phyloP scores from a whole-genome alignment of 2,888 invertebrate species.

The Spodoptera exigua region DNA sequence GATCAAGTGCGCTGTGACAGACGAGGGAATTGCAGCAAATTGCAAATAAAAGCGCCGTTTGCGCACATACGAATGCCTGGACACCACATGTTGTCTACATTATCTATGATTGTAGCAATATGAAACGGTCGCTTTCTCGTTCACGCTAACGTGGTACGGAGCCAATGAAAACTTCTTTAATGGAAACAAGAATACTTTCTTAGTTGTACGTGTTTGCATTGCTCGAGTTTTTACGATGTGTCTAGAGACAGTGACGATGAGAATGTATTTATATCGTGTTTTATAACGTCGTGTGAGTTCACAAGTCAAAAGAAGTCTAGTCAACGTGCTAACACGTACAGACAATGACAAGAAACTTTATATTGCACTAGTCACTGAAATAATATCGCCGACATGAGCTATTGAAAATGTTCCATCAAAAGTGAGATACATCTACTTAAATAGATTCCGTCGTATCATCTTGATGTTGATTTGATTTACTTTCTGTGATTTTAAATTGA shows the following conservation, averaged over 20 bases:
- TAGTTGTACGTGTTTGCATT: slow-evolving; percentile 54
- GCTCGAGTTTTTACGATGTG: slow-evolving; percentile 52
- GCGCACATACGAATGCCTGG: slow-evolving; percentile 44
- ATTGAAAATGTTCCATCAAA: neutral
- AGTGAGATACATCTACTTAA: too few relatives aligned
- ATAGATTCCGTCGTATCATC: too few relatives aligned
- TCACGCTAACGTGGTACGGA: slow-evolving; percentile 32
- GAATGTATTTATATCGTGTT: slow-evolving; percentile 31
- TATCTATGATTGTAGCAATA: slow-evolving; percentile 57
- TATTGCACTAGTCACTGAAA: slow-evolving; percentile 3
- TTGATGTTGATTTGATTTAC: too few relatives aligned
- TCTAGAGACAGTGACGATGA: slow-evolving; percentile 30
- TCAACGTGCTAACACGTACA: neutral
- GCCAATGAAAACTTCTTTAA: slow-evolving; percentile 51
- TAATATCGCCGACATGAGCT: neutral
- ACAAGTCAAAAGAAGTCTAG: slow-evolving; percentile 23
- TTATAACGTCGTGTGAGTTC: slow-evolving; percentile 38
- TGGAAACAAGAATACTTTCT: slow-evolving; percentile 64
- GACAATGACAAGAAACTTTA: slow-evolving; percentile 1
- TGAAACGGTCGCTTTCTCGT: slow-evolving; percentile 63
- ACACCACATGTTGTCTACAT: slow-evolving; percentile 54
- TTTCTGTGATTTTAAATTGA: too few relatives aligned
- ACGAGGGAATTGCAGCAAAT: slow-evolving; percentile 63
- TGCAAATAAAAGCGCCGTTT: slow-evolving; percentile 60
- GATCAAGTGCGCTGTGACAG: slow-evolving; percentile 48